A percentile compares a stretch with the other conserved stretches of the same genome.
Conservation (phyloP, 2,113 vertebrate genomes). For the Larimichthys polyactis region DNA sequence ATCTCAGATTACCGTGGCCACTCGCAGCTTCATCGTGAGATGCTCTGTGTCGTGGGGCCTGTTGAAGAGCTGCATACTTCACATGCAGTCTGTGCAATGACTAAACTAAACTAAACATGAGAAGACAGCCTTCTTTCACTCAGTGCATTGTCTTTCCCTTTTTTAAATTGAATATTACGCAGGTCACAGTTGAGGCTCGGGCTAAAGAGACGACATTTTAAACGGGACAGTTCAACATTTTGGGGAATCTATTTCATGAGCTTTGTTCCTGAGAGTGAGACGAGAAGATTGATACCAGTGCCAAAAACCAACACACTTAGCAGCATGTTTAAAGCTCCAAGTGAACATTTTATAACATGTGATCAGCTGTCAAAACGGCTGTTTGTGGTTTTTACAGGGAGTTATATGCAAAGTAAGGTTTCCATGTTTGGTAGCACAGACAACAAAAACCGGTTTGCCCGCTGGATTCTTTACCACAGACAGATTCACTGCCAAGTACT, state of each 20-base stretch:
- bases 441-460: neutral
- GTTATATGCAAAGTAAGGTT: neutral
- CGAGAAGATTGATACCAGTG: neutral
- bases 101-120: neutral
- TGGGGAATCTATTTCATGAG: no score
- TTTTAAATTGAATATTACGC: neutral
- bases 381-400: neutral
- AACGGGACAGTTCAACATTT: constrained; percentile 21
- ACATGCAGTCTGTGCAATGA: neutral
- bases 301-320: neutral
- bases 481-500: neutral
- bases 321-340: neutral
- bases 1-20: neutral
- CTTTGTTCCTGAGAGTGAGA: neutral
- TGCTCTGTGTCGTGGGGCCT: neutral
- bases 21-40: neutral
- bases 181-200: neutral
- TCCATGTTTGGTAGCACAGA: neutral
- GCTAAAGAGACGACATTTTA: neutral
- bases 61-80: neutral
- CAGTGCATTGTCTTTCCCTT: constrained; percentile 35
- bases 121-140: neutral
- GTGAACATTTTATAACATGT: no score
- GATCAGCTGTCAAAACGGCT: neutral
- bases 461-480: neutral